A percentile compares a stretch with the other conserved stretches of the same genome.
phyloP scores from a whole-genome alignment of 92 coral and sea anemone species.

The Montipora capitata region DNA sequence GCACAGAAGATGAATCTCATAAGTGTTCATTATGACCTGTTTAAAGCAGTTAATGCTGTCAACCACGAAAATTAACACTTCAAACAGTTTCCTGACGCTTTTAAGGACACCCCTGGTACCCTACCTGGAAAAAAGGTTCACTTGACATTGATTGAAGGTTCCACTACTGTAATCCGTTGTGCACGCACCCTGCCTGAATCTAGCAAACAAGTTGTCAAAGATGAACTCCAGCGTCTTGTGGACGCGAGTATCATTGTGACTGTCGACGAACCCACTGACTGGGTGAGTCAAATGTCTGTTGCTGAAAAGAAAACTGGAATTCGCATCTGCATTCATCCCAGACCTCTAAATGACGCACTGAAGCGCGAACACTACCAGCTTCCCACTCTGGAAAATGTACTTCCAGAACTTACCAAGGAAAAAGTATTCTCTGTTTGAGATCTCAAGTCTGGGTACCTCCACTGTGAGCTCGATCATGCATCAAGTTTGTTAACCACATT shows the following conservation, averaged over 20 bases:
- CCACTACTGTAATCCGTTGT: slow-evolving; percentile 13
- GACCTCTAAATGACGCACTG: slow-evolving; percentile 16
- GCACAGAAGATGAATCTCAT: slow-evolving; percentile 16
- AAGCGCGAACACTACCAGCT: slow-evolving; percentile 20
- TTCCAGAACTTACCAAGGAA: background rate
- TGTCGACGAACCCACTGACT: slow-evolving; percentile 13
- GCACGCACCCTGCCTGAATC: slow-evolving; percentile 13
- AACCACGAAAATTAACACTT: background rate
- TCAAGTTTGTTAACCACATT: slow-evolving; percentile 27
- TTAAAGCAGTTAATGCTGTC: background rate
- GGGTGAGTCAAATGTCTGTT: slow-evolving; percentile 22
- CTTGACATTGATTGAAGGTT: background rate
- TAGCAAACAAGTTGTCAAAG: slow-evolving; percentile 1
- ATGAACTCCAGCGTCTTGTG: slow-evolving; percentile 15
- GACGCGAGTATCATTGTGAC: background rate
- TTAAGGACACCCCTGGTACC: background rate
- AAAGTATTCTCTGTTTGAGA: background rate
- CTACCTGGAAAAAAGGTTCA: slow-evolving; percentile 35
- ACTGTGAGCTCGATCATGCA: slow-evolving; percentile 16
- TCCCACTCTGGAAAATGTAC: background rate
- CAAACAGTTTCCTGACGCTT: slow-evolving; percentile 11
- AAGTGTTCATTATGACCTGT: background rate
- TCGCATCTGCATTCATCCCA: slow-evolving; percentile 27
- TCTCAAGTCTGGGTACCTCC: background rate
- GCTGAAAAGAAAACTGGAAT: slow-evolving; percentile 17